Conservation (phyloP, 2,888 invertebrate species). For the Ichneumon xanthorius region DNA sequence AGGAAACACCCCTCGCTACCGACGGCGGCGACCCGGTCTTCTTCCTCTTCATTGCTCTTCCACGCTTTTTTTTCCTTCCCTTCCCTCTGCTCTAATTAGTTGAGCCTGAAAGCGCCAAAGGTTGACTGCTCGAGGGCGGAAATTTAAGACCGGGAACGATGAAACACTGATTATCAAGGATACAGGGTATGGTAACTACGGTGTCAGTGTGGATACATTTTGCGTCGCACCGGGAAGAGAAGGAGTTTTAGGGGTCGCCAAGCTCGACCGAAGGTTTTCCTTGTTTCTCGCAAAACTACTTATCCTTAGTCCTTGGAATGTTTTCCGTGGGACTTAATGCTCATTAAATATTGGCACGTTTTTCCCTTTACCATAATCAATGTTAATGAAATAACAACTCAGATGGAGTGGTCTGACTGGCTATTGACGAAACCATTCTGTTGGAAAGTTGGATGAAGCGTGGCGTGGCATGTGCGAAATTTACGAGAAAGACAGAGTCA, state of each 20-base stretch:
- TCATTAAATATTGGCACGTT: neutral
- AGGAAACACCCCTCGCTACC: slow-evolving; percentile 42
- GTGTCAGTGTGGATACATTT: slow-evolving; percentile 41
- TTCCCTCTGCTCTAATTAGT: slow-evolving; percentile 57
- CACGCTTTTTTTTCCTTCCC: slow-evolving; percentile 18
- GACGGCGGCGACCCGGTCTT: slow-evolving; percentile 37
- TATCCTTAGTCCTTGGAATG: no score
- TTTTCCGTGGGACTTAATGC: neutral
- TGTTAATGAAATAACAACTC: no score
- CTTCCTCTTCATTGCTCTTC: slow-evolving; percentile 22
- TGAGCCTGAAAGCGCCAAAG: slow-evolving; percentile 57
- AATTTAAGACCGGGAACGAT: slow-evolving; percentile 58
- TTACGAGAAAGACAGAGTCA: no score
- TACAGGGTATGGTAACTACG: slow-evolving; percentile 23
- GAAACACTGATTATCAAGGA: slow-evolving; percentile 61
- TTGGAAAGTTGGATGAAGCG: neutral
- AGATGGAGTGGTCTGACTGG: no score
- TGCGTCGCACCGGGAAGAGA: slow-evolving; percentile 24
- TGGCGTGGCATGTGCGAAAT: no score
- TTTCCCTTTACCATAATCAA: no score
- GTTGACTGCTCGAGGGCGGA: slow-evolving; percentile 52
- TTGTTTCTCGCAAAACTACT: neutral
- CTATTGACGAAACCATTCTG: no score
- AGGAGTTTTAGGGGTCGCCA: neutral
- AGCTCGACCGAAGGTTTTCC: neutral